Evolutionary conservation across 2,888 invertebrate species (phyloP).

Genomic region (Mycalesis mineus): DNA sequence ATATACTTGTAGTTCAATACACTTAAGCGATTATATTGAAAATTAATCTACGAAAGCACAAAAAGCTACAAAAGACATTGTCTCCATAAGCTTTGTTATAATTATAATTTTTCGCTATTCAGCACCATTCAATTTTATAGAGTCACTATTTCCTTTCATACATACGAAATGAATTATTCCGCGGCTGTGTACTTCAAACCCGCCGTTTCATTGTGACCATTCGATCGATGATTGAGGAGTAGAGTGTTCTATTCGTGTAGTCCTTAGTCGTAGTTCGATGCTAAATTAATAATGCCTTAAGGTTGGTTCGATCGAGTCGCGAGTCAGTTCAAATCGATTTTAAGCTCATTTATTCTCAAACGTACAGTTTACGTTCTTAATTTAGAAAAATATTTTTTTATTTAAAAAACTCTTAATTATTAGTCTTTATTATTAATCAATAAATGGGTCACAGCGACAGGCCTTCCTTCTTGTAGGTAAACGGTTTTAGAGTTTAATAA

Average conservation of each 20-base stretch:
- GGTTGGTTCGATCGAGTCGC: neutral
- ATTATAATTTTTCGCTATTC: slow-evolving; percentile 15
- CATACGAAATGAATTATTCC: slow-evolving; percentile 26
- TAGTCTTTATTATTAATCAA: too few relatives aligned
- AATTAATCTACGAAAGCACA: neutral
- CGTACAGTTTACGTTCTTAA: neutral
- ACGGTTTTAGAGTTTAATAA: too few relatives aligned
- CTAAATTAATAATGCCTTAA: slow-evolving; percentile 51
- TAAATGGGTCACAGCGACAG: too few relatives aligned
- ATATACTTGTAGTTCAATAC: too few relatives aligned
- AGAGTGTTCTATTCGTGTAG: neutral
- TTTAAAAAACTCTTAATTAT: too few relatives aligned
- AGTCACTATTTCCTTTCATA: slow-evolving; percentile 18
- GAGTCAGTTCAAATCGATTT: neutral
- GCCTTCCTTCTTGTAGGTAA: too few relatives aligned
- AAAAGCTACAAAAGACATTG: neutral
- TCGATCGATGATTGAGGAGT: slow-evolving; percentile 18
- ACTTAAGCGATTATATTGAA: neutral
- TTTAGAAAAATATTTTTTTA: too few relatives aligned
- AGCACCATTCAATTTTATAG: slow-evolving; percentile 18
- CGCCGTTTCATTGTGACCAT: slow-evolving; percentile 24
- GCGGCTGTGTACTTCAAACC: slow-evolving; percentile 21
- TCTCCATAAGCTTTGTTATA: slow-evolving; percentile 7
- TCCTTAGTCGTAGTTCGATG: slow-evolving; percentile 7
- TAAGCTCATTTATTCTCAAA: neutral